Evolutionary conservation across 2,113 vertebrate species (phyloP).

Genomic region (Dermatemys mawii): DNA sequence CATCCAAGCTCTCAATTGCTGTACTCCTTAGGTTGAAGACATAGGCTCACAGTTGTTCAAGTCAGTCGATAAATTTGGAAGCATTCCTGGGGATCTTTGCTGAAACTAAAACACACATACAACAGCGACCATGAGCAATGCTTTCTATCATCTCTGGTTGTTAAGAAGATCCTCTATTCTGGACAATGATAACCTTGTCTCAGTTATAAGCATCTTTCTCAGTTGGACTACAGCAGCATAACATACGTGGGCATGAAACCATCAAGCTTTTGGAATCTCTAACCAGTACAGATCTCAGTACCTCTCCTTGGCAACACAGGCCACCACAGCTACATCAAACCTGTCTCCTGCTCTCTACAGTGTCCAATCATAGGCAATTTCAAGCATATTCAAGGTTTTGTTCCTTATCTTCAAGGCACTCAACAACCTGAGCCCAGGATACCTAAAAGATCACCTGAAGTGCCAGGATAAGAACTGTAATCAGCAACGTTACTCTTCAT

Average conservation of each 20-base stretch:
- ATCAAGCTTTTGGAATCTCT: not conserved
- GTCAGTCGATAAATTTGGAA: too few relatives aligned
- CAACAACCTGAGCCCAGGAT: not conserved
- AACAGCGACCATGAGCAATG: not conserved
- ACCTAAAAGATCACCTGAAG: accelerated
- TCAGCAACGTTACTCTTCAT: not conserved
- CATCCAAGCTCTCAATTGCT: not conserved
- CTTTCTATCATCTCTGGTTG: not conserved
- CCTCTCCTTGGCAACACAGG: not conserved
- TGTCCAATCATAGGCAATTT: not conserved
- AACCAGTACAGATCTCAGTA: not conserved
- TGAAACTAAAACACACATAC: not conserved
- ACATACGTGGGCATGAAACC: not conserved
- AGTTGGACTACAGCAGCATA: not conserved
- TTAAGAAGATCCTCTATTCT: not conserved
- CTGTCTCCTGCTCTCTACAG: not conserved
- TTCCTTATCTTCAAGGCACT: not conserved
- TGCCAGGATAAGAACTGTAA: not conserved
- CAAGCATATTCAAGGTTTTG: not conserved
- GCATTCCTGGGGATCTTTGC: too few relatives aligned
- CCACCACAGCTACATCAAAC: not conserved
- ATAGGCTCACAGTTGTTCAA: not conserved
- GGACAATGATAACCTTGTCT: not conserved
- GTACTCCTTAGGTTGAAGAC: not conserved
- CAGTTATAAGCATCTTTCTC: not conserved